Evolutionary conservation across 2,888 invertebrate genomes (phyloP).

Genomic region (Torymus auratus): DNA sequence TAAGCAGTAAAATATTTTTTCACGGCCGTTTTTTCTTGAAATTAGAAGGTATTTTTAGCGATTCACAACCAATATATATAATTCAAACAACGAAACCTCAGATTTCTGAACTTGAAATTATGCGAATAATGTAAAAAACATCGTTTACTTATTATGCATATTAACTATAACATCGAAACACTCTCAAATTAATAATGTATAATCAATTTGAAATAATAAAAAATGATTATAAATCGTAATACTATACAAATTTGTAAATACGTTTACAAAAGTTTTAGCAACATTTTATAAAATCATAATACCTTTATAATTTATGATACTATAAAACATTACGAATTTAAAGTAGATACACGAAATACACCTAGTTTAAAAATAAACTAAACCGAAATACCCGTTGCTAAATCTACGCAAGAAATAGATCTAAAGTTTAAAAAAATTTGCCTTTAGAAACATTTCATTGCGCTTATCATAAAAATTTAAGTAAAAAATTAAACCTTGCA

Average conservation of each 20-base stretch:
- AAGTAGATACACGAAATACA: not conserved
- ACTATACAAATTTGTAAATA: conserved; percentile 7
- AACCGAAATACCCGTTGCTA: not conserved
- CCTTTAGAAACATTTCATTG: too few relatives aligned
- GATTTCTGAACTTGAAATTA: too few relatives aligned
- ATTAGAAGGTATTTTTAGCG: too few relatives aligned
- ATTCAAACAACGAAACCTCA: too few relatives aligned
- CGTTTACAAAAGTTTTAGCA: conserved; percentile 11
- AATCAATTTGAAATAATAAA: conserved; percentile 7
- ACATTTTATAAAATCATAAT: conserved; percentile 23
- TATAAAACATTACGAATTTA: conserved; percentile 13
- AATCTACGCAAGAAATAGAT: not conserved
- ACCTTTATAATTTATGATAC: not conserved
- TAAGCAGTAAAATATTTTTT: too few relatives aligned
- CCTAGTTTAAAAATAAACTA: not conserved
- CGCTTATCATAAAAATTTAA: too few relatives aligned
- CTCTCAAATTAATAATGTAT: not conserved
- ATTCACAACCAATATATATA: too few relatives aligned
- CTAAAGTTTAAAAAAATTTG: too few relatives aligned
- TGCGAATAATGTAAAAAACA: not conserved
- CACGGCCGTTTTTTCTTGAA: too few relatives aligned
- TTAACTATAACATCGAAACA: conserved; percentile 15
- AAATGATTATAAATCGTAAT: not conserved
- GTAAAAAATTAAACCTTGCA: too few relatives aligned
- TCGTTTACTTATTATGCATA: not conserved